Base-by-base conservation (phyloP, 2,797 vertebrate genomes). In the Danio jaintianensis region DNA sequence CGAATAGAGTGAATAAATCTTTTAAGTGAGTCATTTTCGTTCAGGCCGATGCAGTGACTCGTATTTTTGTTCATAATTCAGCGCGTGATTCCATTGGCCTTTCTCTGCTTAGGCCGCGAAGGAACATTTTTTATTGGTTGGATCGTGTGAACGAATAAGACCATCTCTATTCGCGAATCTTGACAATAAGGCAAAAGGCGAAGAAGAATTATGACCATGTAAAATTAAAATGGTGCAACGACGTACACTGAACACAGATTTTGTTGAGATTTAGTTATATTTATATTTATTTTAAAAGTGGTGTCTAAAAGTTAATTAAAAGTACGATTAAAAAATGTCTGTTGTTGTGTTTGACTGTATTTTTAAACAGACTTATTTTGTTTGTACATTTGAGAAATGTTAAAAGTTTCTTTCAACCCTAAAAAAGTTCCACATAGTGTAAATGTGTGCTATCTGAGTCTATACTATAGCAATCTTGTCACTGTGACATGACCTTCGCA, bases 1-100 rank as follows among this genome's bases (percentile, higher is more conserved):
- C 9, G 16, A 69, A 69, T 38, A 18, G 29, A 69, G 9, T 40
- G 67, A 69, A 52, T 67, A 40, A 69, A 52, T 69, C 16, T 18
- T 38, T 53, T 40, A 69, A 16, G 10, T n/a, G 67, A 69, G 38
- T 69, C 29, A 48, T 67, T 67, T 45, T 67, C 15, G 67, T 53
- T 69, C 22, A 12, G 2, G 52, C 29, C 11, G 18, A 15, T 66
- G 63, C 63, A 13, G 10, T 45, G 62, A 66, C 40, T 50, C 64
- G 45, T 67, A 5, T 50, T 67, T n/a, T 50, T 36, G 45, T 10
- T 68, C 66, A 3, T 68, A 36, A 50, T 9, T n/a, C 11, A 52
- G 15, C 47, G 8, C 15, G 29, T 52, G 9, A 38, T 29, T n/a
- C 47, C 9, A 38, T 69, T 69, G 16, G 47, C 29, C 29, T 29